Conservation (phyloP, 2,888 invertebrate genomes). For the Pristionchus maxplancki region DNA sequence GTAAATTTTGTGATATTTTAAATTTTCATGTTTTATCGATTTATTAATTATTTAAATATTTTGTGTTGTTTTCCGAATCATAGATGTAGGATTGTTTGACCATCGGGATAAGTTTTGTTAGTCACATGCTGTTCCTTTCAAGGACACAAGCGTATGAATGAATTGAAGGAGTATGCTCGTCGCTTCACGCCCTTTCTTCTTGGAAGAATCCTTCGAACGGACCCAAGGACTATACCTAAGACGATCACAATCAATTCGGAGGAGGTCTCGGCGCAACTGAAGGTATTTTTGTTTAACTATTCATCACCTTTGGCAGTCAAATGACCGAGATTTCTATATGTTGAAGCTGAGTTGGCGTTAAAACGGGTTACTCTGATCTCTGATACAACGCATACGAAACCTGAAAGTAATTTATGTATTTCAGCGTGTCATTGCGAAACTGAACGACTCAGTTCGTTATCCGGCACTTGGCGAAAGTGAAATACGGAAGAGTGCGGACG, state of each 20-base stretch:
- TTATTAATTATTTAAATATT: not conserved
- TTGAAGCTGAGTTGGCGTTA: not conserved
- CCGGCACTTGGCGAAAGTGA: not conserved
- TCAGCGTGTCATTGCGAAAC: not conserved
- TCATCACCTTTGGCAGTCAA: not conserved
- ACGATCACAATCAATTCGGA: conserved; percentile 4
- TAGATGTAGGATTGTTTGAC: not conserved
- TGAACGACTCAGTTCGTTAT: not conserved
- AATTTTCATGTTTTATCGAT: not conserved
- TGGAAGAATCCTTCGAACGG: conserved; percentile 44
- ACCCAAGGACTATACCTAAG: conserved; percentile 16
- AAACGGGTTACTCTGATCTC: no score
- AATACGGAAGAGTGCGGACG: not conserved
- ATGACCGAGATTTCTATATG: not conserved
- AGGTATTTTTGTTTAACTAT: not conserved
- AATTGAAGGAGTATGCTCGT: conserved; percentile 40
- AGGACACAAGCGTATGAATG: conserved; percentile 17
- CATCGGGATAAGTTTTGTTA: not conserved
- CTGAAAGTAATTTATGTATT: no score
- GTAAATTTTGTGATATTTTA: not conserved
- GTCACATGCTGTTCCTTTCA: not conserved
- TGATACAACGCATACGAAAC: no score
- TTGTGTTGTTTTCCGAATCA: not conserved
- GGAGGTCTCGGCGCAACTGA: not conserved
- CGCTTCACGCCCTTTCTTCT: conserved; percentile 45